A percentile compares a stretch with the other conserved stretches of the same genome.
Evolutionary conservation across 2,888 invertebrate species (phyloP).

Genomic region (Cosmorhoe ocellata): DNA sequence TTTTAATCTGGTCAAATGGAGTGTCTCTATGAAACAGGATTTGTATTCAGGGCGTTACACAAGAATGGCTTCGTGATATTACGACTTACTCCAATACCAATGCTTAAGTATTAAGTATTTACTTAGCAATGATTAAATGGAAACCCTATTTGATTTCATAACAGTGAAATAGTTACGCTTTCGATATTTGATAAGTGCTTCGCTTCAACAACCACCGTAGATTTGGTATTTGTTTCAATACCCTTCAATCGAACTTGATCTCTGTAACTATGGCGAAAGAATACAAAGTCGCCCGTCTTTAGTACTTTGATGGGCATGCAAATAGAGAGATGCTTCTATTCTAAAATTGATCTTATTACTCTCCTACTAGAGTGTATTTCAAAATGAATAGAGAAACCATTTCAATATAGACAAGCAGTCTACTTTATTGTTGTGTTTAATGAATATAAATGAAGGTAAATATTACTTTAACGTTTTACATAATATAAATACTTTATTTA

Average conservation of each 20-base stretch:
- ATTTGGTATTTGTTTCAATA: constrained; percentile 10
- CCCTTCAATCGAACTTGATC: constrained; percentile 12
- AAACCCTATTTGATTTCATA: constrained; percentile 8
- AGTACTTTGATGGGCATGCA: constrained; percentile 13
- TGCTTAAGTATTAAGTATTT: too few relatives aligned
- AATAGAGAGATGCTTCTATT: constrained; percentile 9
- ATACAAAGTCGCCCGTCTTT: constrained; percentile 13
- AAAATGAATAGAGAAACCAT: constrained; percentile 24
- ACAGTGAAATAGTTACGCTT: constrained; percentile 9
- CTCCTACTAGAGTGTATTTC: constrained; percentile 40
- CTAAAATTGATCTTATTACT: constrained; percentile 38
- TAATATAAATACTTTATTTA: constrained; percentile 50
- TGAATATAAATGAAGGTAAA: constrained; percentile 65
- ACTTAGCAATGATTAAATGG: background rate
- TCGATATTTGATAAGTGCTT: constrained; percentile 18
- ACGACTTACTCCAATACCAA: too few relatives aligned
- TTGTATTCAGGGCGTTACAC: too few relatives aligned
- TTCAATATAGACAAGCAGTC: constrained; percentile 47
- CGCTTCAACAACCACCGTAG: constrained; percentile 8
- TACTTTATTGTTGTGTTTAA: constrained; percentile 60
- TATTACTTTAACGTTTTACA: constrained; percentile 48
- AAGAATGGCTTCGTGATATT: too few relatives aligned
- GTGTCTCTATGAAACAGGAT: background rate
- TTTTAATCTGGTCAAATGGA: background rate
- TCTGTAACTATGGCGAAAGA: constrained; percentile 9